Percentiles rank a stretch among this genome's conserved stretches.
These are phyloP conservation scores for Xestia c-nigrum DNA, from an alignment of 2,888 invertebrate species.

Conservation along the genomic window DNA sequence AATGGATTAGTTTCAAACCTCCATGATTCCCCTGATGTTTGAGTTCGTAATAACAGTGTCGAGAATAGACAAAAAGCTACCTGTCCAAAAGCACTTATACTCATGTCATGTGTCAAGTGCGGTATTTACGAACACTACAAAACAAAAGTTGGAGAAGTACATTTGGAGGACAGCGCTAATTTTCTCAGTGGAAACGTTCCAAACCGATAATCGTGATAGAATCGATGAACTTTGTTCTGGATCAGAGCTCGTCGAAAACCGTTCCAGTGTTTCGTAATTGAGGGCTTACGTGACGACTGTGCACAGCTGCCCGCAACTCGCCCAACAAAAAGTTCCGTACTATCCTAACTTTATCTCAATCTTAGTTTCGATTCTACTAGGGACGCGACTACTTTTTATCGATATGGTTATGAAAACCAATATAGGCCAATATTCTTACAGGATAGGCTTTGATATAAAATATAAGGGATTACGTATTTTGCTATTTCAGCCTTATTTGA, in stretches of 20 bases:
- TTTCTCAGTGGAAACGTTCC: conserved; percentile 70
- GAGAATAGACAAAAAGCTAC: conserved; percentile 23
- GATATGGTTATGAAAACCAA: conserved; percentile 78
- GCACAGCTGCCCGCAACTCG: conserved; percentile 85
- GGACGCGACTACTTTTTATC: conserved; percentile 78
- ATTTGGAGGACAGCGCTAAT: conserved; percentile 66
- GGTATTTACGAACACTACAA: conserved; percentile 42
- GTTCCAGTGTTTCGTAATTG: conserved; percentile 89
- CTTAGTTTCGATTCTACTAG: conserved; percentile 83
- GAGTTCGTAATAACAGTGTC: conserved; percentile 7
- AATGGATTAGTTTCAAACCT: conserved; percentile 37
- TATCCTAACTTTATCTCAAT: conserved; percentile 88
- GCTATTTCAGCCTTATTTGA: conserved; percentile 67
- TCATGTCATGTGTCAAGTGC: conserved; percentile 35
- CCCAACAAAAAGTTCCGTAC: conserved; percentile 83
- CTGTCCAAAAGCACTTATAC: conserved; percentile 41
- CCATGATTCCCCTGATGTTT: conserved; percentile 17
- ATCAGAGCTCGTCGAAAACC: conserved; percentile 81
- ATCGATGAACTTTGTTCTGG: conserved; percentile 86
- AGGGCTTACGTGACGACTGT: conserved; percentile 89
- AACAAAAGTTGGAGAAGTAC: conserved; percentile 50
- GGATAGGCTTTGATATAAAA: conserved; percentile 72
- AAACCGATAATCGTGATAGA: conserved; percentile 84
- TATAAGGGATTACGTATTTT: conserved; percentile 70
- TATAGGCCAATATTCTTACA: conserved; percentile 77